Base-by-base conservation (phyloP, 2,888 invertebrate species). In the Drosophila siamana region DNA sequence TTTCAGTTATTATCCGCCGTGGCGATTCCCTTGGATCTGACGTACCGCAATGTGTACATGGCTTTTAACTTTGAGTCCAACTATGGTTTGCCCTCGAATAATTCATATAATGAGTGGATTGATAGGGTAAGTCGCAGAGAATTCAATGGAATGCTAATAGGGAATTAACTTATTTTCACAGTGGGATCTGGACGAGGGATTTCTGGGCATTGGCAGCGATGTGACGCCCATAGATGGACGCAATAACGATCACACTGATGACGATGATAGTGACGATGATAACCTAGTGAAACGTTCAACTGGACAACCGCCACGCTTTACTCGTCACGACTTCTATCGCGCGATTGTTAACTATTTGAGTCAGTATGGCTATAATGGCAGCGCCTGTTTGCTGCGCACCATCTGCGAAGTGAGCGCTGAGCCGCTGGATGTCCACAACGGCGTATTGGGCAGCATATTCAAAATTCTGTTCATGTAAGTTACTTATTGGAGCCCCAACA, bases 51-150 rank as follows among this genome's bases (percentile, higher is more conserved):
- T 88, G 94, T 96, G 4, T 96, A 95, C 81, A 92, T 96, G 55
- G 95, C 96, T 0, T 95, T 95, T 89, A 96, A 96, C 92, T 95
- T 96, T 86, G 96, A 96, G 86, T 94, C 95, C 0, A 95, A 94
- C 88, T 96, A 95, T 91, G 92, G 90, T 43, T 90, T 94, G 4
- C 94, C 95, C 0, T 93, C 94, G 22, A 94, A 94, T 0, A 92
- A 94, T 66, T 93, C 94, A 0, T 93, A 94, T 51, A 93, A 94
- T 89, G 74, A 94, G 16, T 93, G 94, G 82, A 93, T 92, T 46
- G 88, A 94, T 62, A 93, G 94, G 52, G 94, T 94, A 90, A 93
- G 93, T 91, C 16, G 13, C 15, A 6, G 24, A 22, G 6, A 43
- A 30, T 13, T 22, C 30, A n/a, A 16, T 36, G 15, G 28, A 11